Conservation (phyloP, 1,140 invertebrate species). For the Akabosia matsudoensis region DNA sequence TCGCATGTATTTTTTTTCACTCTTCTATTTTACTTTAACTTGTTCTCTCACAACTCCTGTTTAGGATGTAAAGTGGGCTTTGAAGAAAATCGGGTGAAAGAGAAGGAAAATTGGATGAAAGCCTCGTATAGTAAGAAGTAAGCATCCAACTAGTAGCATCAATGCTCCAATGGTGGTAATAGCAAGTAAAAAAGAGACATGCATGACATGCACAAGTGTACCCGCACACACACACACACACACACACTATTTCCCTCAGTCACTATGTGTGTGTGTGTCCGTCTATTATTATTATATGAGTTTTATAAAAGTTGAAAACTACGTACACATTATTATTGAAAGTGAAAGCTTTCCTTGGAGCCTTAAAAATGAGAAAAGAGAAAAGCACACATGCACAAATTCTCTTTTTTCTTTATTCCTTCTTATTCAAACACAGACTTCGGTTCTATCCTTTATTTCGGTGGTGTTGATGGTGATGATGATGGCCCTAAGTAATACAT, state of each 20-base stretch:
- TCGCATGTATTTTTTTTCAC: neutral
- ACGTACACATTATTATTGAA: constrained; percentile 21
- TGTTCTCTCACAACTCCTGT: neutral
- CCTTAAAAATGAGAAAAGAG: constrained; percentile 5
- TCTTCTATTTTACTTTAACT: constrained; percentile 7
- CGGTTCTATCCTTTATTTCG: neutral
- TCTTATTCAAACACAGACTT: constrained; percentile 6
- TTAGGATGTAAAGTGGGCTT: constrained; percentile 24
- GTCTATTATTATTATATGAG: constrained; percentile 8
- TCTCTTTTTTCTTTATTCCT: constrained; percentile 1
- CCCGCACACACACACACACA: neutral
- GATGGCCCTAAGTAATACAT: constrained; percentile 14
- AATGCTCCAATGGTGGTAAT: neutral
- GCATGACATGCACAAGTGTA: constrained; percentile 18
- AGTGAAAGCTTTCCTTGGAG: constrained; percentile 24
- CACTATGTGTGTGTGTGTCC: neutral
- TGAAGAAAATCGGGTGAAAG: constrained; percentile 45
- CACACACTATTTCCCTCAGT: neutral
- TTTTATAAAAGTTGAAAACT: constrained; percentile 23
- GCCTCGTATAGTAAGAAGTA: constrained; percentile 45
- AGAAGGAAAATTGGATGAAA: constrained; percentile 47
- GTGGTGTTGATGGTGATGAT: neutral
- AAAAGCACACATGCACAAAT: neutral
- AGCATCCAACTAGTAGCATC: constrained; percentile 31
- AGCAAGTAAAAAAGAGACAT: neutral